These are phyloP conservation scores for Poecilia wingei DNA, from an alignment of 2,797 vertebrate genomes.

Conservation along the genomic window DNA sequence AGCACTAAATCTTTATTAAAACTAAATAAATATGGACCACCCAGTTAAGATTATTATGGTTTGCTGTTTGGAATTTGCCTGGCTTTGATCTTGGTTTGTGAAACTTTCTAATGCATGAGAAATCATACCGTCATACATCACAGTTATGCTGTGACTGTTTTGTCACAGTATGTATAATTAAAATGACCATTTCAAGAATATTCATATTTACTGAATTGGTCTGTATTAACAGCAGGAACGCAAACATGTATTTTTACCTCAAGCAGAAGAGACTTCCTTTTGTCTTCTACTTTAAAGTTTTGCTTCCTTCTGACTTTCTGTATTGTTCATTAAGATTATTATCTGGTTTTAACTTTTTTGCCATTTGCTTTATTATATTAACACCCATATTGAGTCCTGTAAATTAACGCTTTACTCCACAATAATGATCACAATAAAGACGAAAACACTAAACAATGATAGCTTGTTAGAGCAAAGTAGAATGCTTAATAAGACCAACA, in stretches of 20 bases:
- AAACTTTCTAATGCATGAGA: not conserved
- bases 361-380: not conserved
- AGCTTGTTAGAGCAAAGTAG: not conserved
- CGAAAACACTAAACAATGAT: not conserved
- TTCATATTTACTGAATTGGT: not conserved
- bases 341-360: not conserved
- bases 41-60: not conserved
- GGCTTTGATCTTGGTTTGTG: not conserved
- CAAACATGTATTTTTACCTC: not conserved
- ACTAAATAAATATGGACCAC: not conserved
- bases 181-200: not conserved
- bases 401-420: not conserved
- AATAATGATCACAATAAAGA: not conserved
- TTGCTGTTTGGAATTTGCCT: not conserved
- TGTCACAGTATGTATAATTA: not conserved
- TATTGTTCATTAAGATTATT: not conserved
- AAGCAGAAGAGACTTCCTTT: not conserved
- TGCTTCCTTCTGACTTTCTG: not conserved
- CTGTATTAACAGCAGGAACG: not conserved
- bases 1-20: not conserved
- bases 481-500: slow-evolving; percentile 14
- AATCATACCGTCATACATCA: no score
- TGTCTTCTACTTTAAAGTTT: not conserved
- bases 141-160: not conserved
- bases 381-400: not conserved